Evolutionary conservation across 2,113 vertebrate genomes (phyloP), one percentile per base, ranked within the genome.

Genomic region (Pachyramphus minor): DNA sequence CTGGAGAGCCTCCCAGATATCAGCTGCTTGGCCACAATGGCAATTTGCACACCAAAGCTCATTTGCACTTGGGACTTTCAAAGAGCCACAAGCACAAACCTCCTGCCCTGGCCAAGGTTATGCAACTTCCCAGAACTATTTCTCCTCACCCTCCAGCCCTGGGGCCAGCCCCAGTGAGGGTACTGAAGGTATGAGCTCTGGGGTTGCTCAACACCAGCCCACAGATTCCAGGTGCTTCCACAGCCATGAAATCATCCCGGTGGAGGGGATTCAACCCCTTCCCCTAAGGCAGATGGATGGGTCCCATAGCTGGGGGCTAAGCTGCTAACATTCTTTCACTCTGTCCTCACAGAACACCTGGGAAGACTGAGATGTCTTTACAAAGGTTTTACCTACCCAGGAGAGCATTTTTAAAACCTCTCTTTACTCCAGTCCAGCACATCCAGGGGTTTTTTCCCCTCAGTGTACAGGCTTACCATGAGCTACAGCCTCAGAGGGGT

Each of bases 401-500:
- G 3, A 84, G 22, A 67, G 7, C 41, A 47, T 58, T 83, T 62
- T 63, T 47, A 27, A 45, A 45, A 20, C 35, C 52, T 19, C 23
- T 22, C 53, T 74, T 72, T 44, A 28, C 16, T 68, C 73, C 11
- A 69, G 37, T 3, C 25, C 30, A 74, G 44, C 66, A 35, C 18
- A 60, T 37, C 6, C 0, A 0, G 58, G 4, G 35, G 4, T 73
- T 23, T 86, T 33, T 75, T 13, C 66, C 52, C n/a, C n/a, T n/a
- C 35, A 30, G 14, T 0, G 2, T 31, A 31, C 9, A 13, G 21
- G 14, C 12, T 50, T 19, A 67, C 14, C 28, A 8, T 0, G 1
- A 85, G 53, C 49, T 52, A 45, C 35, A 42, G n/a, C 33, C 35
- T 64, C 33, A 14, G 4, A 3, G 35, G 12, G 28, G 6, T 10